A percentile compares a stretch with the other conserved stretches of the same genome.
Conservation (phyloP, 2,113 vertebrate genomes). For the Aegithalos caudatus region DNA sequence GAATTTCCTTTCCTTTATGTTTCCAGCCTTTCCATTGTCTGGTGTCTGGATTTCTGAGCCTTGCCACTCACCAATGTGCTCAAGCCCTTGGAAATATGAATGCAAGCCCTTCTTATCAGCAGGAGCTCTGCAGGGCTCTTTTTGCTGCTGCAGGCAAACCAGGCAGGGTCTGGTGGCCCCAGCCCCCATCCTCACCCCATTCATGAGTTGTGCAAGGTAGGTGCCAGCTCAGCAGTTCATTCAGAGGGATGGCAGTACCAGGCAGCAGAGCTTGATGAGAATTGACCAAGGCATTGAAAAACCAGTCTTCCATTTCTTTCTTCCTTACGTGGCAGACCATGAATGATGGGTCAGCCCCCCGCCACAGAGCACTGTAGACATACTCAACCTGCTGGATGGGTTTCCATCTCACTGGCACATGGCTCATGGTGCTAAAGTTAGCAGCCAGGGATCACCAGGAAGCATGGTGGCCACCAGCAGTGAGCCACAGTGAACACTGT, state of each 20-base stretch:
- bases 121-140: background rate
- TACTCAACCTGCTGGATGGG: background rate
- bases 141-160: background rate
- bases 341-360: background rate
- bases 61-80: background rate
- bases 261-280: background rate
- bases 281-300: background rate
- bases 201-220: background rate
- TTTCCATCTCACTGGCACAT: background rate
- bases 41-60: slow-evolving; percentile 43
- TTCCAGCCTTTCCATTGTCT: slow-evolving; percentile 80
- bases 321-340: background rate
- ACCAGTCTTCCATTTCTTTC: background rate
- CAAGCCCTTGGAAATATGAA: slow-evolving; percentile 10
- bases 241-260: background rate
- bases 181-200: background rate
- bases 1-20: slow-evolving; percentile 75
- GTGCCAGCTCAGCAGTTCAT: background rate
- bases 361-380: background rate
- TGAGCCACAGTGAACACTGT: background rate
- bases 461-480: accelerated
- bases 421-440: accelerated
- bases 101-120: background rate
- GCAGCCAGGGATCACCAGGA: background rate
- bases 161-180: background rate